phyloP scores from a whole-genome alignment of 1,140 invertebrate species.

The Drosophila tristis region DNA sequence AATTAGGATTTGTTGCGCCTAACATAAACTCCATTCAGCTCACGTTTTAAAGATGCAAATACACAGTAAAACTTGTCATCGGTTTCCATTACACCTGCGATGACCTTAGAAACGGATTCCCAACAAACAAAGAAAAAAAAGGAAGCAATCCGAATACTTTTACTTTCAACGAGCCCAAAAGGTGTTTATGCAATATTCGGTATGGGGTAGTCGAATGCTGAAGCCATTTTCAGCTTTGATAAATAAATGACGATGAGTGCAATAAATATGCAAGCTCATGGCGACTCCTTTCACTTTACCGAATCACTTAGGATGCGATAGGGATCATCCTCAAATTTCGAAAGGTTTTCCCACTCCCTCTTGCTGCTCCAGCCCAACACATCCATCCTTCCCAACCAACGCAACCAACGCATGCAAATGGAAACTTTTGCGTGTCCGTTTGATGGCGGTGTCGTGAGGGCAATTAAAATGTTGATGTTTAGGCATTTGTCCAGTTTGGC shows the following conservation, averaged over 20 bases:
- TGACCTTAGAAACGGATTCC: slow-evolving; percentile 39
- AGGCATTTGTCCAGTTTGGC: slow-evolving; percentile 38
- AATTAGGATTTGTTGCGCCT: background rate
- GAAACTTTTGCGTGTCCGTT: slow-evolving; percentile 25
- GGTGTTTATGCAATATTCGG: slow-evolving; percentile 64
- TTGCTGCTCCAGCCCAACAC: background rate
- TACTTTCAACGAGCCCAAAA: slow-evolving; percentile 60
- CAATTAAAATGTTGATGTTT: slow-evolving; percentile 60
- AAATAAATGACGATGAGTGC: slow-evolving; percentile 60
- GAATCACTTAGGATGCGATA: slow-evolving; percentile 43
- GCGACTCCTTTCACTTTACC: slow-evolving; percentile 72
- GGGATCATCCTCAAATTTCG: slow-evolving; percentile 55
- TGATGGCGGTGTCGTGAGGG: slow-evolving; percentile 16
- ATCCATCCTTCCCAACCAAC: background rate
- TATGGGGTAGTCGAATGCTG: slow-evolving; percentile 43
- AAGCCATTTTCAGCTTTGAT: slow-evolving; percentile 49
- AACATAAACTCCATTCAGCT: background rate
- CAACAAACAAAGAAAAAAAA: slow-evolving; percentile 17
- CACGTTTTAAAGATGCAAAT: slow-evolving; percentile 5
- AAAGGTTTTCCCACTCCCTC: slow-evolving; percentile 33
- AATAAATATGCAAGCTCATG: slow-evolving; percentile 76
- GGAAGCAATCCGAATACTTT: slow-evolving; percentile 56
- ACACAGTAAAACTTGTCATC: slow-evolving; percentile 9
- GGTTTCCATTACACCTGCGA: slow-evolving; percentile 26
- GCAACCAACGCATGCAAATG: slow-evolving; percentile 40